Percentiles rank a stretch among this genome's conserved stretches.
Evolutionary conservation across 2,888 invertebrate genomes (phyloP).

Genomic region (Balanococcus diminutus): DNA sequence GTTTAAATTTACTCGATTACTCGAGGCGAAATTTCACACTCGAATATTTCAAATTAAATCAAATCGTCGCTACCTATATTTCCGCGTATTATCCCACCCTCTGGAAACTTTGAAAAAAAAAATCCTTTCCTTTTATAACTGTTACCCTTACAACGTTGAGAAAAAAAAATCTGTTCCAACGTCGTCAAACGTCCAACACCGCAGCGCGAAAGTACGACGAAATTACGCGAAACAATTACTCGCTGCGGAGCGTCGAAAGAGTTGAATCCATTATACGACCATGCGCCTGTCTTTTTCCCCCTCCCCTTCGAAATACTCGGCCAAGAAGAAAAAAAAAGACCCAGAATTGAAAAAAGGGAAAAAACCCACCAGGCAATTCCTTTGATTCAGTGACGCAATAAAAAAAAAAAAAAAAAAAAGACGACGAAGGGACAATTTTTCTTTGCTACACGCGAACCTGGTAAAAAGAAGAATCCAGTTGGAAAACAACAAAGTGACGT

Average conservation of each 20-base stretch:
- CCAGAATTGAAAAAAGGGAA: background rate
- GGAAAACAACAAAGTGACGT: conserved; percentile 54
- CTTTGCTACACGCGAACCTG: background rate
- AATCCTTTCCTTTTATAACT: background rate
- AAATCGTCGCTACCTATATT: background rate
- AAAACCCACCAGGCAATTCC: background rate
- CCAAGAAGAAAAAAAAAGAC: too few relatives aligned
- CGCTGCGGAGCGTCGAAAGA: background rate
- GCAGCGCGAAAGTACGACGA: background rate
- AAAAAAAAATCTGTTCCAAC: background rate
- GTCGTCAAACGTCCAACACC: background rate
- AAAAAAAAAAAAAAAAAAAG: background rate
- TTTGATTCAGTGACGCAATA: background rate
- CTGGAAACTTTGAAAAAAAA: background rate
- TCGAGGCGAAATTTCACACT: background rate
- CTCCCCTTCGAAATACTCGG: too few relatives aligned
- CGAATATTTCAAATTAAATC: background rate
- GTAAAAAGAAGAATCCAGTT: conserved; percentile 26
- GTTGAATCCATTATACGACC: conserved; percentile 11
- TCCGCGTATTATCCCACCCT: background rate
- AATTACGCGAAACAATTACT: background rate
- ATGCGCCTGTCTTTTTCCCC: background rate
- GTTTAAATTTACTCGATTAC: background rate
- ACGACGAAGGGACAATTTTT: background rate
- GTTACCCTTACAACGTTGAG: background rate